Base-by-base conservation (phyloP, 2,113 vertebrate species). In the Plestiodon gilberti region DNA sequence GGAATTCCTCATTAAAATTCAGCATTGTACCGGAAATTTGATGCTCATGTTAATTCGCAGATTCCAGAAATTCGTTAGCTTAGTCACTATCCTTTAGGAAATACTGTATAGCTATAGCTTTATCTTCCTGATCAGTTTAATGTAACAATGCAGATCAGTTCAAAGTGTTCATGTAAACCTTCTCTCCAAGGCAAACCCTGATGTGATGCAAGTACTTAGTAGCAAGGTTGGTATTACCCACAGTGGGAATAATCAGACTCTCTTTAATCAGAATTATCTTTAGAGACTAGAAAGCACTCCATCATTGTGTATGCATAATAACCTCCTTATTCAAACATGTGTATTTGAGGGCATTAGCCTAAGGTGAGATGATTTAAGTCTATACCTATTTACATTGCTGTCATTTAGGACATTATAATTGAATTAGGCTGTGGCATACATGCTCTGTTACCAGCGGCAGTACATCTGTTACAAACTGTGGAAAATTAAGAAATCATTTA, bases 191-290 rank as follows among this genome's bases (percentile, higher is more conserved):
- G 87, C 92, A 94, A 43, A 88, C 90, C 93, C 92, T n/a, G 81
- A 95, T 96, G 95, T 90, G 96, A 95, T 94, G 90, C 95, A 95
- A 97, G 95, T 90, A 95, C 93, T 95, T 96, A 95, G 95, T 86
- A 91, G 92, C 6, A 90, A 94, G 88, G 92, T 83, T 91, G 48
- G 93, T 90, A 94, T 96, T 96, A 96, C 89, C 89, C 40, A 0
- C 95, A 90, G 94, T 93, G 78, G 93, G 95, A 94, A 82, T 93
- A 96, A 95, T 95, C 91, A 92, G 91, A 86, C 90, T 92, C 91
- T 90, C 82, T 96, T 95, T 97, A 96, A 97, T 96, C 96, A 96
- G 93, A 95, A 93, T 96, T 95, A 95, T 95, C 94, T 92, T 67
- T 15, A 85, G 93, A 96, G 94, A 96, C 96, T 96, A 93, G 95